Evolutionary conservation across 2,888 invertebrate species (phyloP), one percentile per base, ranked within the genome.

Genomic region (Tuberolachnus salignus): DNA sequence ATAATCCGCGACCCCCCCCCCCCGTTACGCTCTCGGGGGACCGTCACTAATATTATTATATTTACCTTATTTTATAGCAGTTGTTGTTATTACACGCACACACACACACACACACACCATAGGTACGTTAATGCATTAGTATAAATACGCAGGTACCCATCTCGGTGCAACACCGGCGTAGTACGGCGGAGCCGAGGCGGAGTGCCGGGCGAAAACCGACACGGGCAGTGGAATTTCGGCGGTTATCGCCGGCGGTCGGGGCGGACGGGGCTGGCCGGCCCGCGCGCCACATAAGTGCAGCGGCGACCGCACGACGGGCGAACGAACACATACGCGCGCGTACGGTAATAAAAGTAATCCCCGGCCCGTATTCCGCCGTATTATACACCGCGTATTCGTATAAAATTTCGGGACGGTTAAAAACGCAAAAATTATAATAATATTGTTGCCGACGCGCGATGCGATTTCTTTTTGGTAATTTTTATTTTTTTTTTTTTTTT

Each of bases 51-150:
- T 74, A 74, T 74, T 34, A 34, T 34, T 34, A 46, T 74, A 74
- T 74, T 74, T 74, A 74, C 73, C 73, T 74, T 74, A 74, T 74
- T 74, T 74, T 74, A 74, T 74, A 74, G 73, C 64, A 64, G 73
- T 51, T 73, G 53, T 74, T 74, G 51, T 72, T 72, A 74, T 61
- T 73, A 73, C n/a, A n/a, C n/a, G n/a, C n/a, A n/a, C n/a, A n/a
- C n/a, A n/a, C n/a, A n/a, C n/a, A n/a, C n/a, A n/a, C n/a, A n/a
- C n/a, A n/a, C n/a, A 34, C 6, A 34, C 3, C 6, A 34, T 34
- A 34, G 34, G 34, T 63, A 74, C 64, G 23, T 64, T 74, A 74
- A 64, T 74, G 51, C 61, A 73, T 73, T 73, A 34, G 34, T 34
- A 34, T 34, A 73, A 73, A 73, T 63, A 51, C 61, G 67, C 16